phyloP scores from a whole-genome alignment of 2,888 invertebrate genomes.

The Amorpha juglandis region DNA sequence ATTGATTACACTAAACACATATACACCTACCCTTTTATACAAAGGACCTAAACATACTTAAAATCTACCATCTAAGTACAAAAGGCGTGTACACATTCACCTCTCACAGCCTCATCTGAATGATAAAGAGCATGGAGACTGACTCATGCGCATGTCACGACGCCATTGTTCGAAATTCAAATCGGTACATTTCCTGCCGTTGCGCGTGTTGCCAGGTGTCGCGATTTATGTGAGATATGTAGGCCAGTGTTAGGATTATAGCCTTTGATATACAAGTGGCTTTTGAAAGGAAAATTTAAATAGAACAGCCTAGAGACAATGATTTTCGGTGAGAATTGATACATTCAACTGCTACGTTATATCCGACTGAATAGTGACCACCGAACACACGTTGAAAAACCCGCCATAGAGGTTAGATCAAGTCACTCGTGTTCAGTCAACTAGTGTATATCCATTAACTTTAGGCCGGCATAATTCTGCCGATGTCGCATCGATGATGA shows the following conservation, averaged over 20 bases:
- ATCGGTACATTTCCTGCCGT: slow-evolving; percentile 57
- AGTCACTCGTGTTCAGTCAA: no score
- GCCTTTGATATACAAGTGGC: background rate
- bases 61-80: background rate
- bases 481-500: no score
- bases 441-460: no score
- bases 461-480: no score
- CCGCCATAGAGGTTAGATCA: no score
- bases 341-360: no score
- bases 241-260: background rate
- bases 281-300: no score
- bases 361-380: no score
- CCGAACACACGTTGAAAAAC: no score
- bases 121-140: slow-evolving; percentile 19
- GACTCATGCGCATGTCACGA: slow-evolving; percentile 26
- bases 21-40: background rate
- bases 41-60: background rate
- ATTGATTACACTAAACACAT: background rate
- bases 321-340: no score
- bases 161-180: slow-evolving; percentile 56
- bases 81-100: slow-evolving; percentile 3
- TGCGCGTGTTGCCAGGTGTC: slow-evolving; percentile 48
- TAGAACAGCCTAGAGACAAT: no score
- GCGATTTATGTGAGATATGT: background rate
- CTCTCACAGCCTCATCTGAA: slow-evolving; percentile 22